phyloP scores from a whole-genome alignment of 1,140 invertebrate genomes.

The Caenorhabditis inopinata region DNA sequence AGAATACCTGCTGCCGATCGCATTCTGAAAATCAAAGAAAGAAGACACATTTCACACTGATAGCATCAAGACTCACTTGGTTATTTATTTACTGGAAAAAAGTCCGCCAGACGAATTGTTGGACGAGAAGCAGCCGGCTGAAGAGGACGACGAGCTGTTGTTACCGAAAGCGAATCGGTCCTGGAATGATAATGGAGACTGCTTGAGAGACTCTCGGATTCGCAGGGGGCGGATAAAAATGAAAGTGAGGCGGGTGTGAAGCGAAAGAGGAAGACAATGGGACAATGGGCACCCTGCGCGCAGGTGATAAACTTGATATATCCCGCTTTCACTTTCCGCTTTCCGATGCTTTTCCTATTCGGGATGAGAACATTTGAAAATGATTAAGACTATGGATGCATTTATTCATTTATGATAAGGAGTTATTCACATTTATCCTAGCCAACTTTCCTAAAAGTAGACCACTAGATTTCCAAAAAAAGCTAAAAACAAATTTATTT shows the following conservation, averaged over 20 bases:
- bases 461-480: no score
- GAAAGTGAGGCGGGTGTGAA: background rate
- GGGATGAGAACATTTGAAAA: no score
- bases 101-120: background rate
- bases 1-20: slow-evolving; percentile 33
- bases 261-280: background rate
- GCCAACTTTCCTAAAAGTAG: no score
- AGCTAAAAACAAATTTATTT: no score
- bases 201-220: background rate
- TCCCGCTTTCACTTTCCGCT: slow-evolving; percentile 1
- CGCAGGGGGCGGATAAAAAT: background rate
- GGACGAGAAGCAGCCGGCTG: background rate
- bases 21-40: background rate
- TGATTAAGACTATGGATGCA: no score
- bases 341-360: no score
- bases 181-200: background rate
- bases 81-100: slow-evolving; percentile 27
- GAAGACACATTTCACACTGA: background rate
- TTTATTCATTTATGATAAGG: no score
- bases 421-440: no score
- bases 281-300: background rate
- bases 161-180: slow-evolving; percentile 27
- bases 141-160: slow-evolving; percentile 13
- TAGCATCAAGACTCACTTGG: background rate
- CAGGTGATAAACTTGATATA: slow-evolving; percentile 28